Conservation (phyloP, 2,113 vertebrate species). For the Nansenia antarctica region DNA sequence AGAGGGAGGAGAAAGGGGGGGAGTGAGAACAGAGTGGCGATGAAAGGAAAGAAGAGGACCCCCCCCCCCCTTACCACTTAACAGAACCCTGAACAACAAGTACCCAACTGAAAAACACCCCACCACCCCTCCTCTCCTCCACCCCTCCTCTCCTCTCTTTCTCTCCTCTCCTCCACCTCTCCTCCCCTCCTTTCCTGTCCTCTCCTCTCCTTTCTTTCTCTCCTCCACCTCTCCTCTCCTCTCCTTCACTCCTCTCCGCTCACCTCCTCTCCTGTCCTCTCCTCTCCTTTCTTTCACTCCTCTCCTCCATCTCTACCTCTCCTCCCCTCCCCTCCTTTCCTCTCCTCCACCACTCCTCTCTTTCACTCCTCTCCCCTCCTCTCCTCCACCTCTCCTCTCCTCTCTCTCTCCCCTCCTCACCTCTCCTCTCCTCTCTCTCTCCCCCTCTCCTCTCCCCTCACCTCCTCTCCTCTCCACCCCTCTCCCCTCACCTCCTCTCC, state of each 20-base stretch:
- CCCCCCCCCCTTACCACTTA: neutral
- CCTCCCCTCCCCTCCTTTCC: neutral
- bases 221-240: no score
- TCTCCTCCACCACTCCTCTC: neutral
- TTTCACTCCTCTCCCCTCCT: neutral
- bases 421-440: neutral
- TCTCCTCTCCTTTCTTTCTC: no score
- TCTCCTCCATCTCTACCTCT: neutral
- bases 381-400: neutral
- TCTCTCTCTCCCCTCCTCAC: neutral
- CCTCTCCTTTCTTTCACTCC: no score
- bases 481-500: no score
- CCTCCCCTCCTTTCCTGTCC: no score
- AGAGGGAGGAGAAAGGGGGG: neutral
- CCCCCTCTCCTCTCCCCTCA: neutral
- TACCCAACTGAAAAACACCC: neutral
- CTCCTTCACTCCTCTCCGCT: no score
- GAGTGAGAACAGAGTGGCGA: constrained; percentile 1
- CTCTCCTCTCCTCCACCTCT: neutral
- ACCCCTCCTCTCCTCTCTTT: no score
- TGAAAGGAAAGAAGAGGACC: neutral
- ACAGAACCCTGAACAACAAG: neutral
- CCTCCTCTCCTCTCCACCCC: no score
- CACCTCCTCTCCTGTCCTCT: no score
- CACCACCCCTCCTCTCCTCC: neutral